These are phyloP conservation scores for Nomada ferruginata DNA, from an alignment of 2,888 invertebrate species.

Conservation along the genomic window DNA sequence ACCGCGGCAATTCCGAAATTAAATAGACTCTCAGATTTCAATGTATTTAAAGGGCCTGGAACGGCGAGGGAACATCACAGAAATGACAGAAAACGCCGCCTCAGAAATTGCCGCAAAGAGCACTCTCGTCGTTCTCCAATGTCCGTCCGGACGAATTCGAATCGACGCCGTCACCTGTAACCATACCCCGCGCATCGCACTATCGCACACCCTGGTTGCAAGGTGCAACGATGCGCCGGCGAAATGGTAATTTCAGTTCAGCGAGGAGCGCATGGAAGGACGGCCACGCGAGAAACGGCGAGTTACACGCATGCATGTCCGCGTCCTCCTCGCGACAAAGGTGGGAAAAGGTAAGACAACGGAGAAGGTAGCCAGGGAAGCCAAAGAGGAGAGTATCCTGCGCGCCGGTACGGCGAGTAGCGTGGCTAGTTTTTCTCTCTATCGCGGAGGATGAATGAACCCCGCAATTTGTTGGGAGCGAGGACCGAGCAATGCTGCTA, in stretches of 20 bases:
- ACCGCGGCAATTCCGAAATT: too few relatives aligned
- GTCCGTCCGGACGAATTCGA: too few relatives aligned
- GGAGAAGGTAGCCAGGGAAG: neutral
- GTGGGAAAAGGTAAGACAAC: conserved; percentile 2
- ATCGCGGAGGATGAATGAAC: conserved; percentile 83
- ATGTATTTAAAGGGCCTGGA: too few relatives aligned
- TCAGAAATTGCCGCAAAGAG: too few relatives aligned
- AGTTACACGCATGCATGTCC: conserved; percentile 49
- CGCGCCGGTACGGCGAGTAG: conserved; percentile 60
- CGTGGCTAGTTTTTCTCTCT: conserved; percentile 81
- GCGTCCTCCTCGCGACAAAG: neutral
- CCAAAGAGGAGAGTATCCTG: conserved; percentile 40
- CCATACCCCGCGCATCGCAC: too few relatives aligned
- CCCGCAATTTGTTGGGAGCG: conserved; percentile 83
- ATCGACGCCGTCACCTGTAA: too few relatives aligned
- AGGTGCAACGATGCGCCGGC: conserved; percentile 4
- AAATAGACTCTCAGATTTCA: too few relatives aligned
- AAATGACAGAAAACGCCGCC: too few relatives aligned
- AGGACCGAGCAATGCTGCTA: conserved; percentile 74
- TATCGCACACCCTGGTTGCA: neutral
- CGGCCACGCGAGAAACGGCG: conserved; percentile 61
- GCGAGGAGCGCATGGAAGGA: conserved; percentile 30
- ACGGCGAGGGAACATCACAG: too few relatives aligned
- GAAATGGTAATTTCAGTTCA: conserved; percentile 53
- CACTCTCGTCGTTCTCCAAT: too few relatives aligned